phyloP scores from a whole-genome alignment of 2,113 vertebrate species.

The Syngnathoides biaculeatus region DNA sequence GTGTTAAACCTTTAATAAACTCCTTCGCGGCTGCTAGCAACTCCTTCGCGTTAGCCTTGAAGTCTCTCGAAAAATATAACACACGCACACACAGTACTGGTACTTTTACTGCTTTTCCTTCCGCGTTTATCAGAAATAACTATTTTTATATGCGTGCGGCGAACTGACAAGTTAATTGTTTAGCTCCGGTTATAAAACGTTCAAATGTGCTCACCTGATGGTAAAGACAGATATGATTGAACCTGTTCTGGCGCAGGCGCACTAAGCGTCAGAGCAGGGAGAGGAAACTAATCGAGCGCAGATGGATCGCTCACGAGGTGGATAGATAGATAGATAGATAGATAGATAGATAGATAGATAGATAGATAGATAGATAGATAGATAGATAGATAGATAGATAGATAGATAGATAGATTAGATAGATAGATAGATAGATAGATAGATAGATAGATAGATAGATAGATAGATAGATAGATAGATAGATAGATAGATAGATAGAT shows the following conservation, averaged over 20 bases:
- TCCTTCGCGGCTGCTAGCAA: not conserved
- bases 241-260: slow-evolving; percentile 26
- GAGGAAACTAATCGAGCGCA: slow-evolving; percentile 1
- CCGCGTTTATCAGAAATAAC: not conserved
- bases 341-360: too few relatives aligned
- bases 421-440: too few relatives aligned
- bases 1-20: slow-evolving; percentile 1
- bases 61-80: not conserved
- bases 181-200: not conserved
- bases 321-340: not conserved
- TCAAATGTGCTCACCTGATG: not conserved
- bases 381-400: too few relatives aligned
- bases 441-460: too few relatives aligned
- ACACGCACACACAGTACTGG: not conserved
- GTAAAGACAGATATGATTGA: not conserved
- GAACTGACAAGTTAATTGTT: not conserved
- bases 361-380: too few relatives aligned
- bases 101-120: not conserved
- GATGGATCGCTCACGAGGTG: not conserved
- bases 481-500: not conserved
- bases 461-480: too few relatives aligned
- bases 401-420: not conserved
- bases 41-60: not conserved
- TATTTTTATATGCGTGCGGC: not conserved
- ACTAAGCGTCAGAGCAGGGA: not conserved